Base-by-base conservation (phyloP, 1,140 invertebrate genomes). In the Limonius californicus region DNA sequence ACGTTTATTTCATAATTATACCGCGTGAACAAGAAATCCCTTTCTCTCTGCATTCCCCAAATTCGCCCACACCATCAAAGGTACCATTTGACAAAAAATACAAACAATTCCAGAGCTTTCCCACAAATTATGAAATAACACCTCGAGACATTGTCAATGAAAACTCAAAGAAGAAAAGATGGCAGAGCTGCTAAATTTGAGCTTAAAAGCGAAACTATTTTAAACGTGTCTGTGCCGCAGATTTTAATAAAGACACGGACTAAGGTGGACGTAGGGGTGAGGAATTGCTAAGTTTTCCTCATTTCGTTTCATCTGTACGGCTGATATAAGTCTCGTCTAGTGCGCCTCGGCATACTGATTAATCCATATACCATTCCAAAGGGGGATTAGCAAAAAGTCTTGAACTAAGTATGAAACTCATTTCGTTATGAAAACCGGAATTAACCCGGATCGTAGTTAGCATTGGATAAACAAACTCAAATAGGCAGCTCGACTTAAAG, bases 241-340 rank as follows among this genome's bases (percentile, higher is more conserved):
- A 20, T 61, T 42, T 15, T n/a, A 20, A 63, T 59, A 21, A 19
- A 32, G 55, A 43, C 15, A 59, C 47, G 19, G 27, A 63, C 66
- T 66, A 66, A 61, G 62, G n/a, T 43, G 45, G 15, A 42, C 16
- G 39, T 20, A 59, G 68, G 68, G 65, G 64, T 71, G 70, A 70
- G 68, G 71, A 70, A 73, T 73, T 72, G 70, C 69, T 73, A 72
- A 73, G 72, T 73, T 73, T 73, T 73, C 72, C 69, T 73, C 68
- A 73, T 73, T 73, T 73, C 71, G 70, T 73, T 73, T 68, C 69
- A 72, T 73, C 69, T 73, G 66, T 69, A 71, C 65, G 70, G 66
- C 65, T 67, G 70, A 72, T 70, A 72, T 72, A 70, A 70, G 70
- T 71, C 71, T 68, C 64, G 59, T 62, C 64, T 59, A 62, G 67